phyloP scores from a whole-genome alignment of 2,797 vertebrate genomes.

The Lutjanus argentimaculatus region DNA sequence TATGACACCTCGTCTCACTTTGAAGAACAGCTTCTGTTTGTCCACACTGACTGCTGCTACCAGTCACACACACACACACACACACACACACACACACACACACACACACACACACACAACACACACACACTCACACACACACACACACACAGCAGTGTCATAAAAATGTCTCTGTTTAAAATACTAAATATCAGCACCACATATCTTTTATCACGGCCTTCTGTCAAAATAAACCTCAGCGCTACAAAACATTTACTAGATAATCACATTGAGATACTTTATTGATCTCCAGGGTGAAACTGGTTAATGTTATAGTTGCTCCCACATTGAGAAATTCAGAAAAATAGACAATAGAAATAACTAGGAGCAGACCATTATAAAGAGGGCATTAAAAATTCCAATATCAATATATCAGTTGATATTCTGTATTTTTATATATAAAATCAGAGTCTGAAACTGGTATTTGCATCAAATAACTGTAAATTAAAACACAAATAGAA shows the following conservation, averaged over 20 bases:
- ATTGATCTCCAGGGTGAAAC: too few species aligned
- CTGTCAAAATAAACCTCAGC: not conserved
- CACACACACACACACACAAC: slow-evolving; percentile 54
- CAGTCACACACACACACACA: slow-evolving; percentile 45
- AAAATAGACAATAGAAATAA: too few species aligned
- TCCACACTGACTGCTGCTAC: slow-evolving; percentile 58
- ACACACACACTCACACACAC: slow-evolving; percentile 46
- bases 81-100: not conserved
- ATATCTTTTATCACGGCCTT: not conserved
- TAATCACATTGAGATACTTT: not conserved
- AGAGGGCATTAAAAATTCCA: too few species aligned
- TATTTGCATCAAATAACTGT: too few species aligned
- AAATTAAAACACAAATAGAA: too few species aligned
- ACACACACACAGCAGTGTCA: not conserved
- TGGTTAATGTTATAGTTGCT: too few species aligned
- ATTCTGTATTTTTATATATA: too few species aligned
- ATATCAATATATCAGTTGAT: too few species aligned
- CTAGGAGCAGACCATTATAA: too few species aligned
- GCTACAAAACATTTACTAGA: not conserved
- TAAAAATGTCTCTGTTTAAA: not conserved
- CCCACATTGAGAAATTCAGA: too few species aligned
- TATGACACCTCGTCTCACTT: slow-evolving; percentile 80
- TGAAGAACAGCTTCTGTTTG: slow-evolving; percentile 78
- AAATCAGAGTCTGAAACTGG: too few species aligned
- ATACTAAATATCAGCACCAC: not conserved